Evolutionary conservation across 2,888 invertebrate genomes (phyloP).

Genomic region (Physocephala rufipes): DNA sequence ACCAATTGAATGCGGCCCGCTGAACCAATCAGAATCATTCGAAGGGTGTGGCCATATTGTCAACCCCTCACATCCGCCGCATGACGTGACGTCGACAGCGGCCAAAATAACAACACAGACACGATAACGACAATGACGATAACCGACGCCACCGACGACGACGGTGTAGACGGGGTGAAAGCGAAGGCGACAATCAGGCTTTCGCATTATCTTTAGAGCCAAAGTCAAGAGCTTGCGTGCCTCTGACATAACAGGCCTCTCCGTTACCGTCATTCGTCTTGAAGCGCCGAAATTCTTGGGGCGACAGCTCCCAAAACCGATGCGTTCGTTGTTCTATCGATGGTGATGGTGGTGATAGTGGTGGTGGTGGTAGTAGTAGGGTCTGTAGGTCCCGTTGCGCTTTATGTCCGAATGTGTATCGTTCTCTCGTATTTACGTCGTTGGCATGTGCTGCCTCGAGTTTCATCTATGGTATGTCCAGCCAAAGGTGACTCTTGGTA

Average conservation of each 20-base stretch:
- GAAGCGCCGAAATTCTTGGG: not conserved
- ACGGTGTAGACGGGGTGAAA: too few species aligned
- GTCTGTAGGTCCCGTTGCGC: not conserved
- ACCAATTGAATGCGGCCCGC: constrained; percentile 31
- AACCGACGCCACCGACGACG: too few species aligned
- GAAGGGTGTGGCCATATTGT: constrained; percentile 48
- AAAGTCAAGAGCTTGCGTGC: not conserved
- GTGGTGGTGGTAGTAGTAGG: too few species aligned
- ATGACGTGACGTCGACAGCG: constrained; percentile 11
- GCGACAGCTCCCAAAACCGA: too few species aligned
- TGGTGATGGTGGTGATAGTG: too few species aligned
- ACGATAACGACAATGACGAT: constrained; percentile 7
- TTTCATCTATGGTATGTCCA: too few species aligned
- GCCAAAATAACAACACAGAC: constrained; percentile 19
- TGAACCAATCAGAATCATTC: constrained; percentile 49
- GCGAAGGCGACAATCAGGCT: constrained; percentile 36
- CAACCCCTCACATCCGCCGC: constrained; percentile 37
- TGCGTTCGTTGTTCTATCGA: too few species aligned
- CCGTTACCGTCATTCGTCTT: constrained; percentile 15
- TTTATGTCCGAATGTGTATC: not conserved
- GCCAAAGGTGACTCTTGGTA: too few species aligned
- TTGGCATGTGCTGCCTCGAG: too few species aligned
- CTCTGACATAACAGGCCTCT: not conserved
- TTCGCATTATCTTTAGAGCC: constrained; percentile 28
- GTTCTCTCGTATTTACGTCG: too few species aligned